Evolutionary conservation across 2,113 vertebrate genomes (phyloP), one percentile per base, ranked within the genome.

Genomic region (Antigone vipio): DNA sequence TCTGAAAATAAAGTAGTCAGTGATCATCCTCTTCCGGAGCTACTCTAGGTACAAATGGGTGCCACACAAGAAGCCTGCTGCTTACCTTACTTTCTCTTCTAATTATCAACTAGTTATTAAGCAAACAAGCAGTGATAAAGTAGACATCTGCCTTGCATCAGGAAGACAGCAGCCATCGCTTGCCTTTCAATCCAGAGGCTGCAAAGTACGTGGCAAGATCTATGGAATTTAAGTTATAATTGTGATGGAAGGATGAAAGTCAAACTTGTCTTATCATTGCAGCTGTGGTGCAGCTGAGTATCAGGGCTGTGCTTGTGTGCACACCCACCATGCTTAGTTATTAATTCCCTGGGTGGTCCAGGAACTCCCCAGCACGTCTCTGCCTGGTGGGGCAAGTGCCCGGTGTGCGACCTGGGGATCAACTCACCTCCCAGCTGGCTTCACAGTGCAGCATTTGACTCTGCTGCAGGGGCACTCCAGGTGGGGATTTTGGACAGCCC

Each of bases 241-340:
- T 84, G 27, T 49, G 55, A 88, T 45, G 49, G 2, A 66, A 77
- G 27, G 20, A 49, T 73, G 59, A 60, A 92, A 71, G 32, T 73
- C 26, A 87, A 69, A 9, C 5, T 68, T 68, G 19, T 24, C 40
- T 84, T 47, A 13, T 0, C 22, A 29, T 30, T 68, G n/a, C n/a
- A 59, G 58, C 26, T 66, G 52, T 23, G 24, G n/a, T 34, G 35
- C 22, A 87, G 58, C 20, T 2, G 0, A 63, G 24, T 13, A 56
- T 5, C 0, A 0, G 30, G 12, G 24, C 20, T 40, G 32, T 35
- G 64, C 20, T 23, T 60, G 50, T 10, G 15, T 3, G 3, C 26
- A 85, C 20, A 58, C 8, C 26, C 50, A 56, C 13, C 0, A 0
- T 1, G 1, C n/a, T 58, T 45, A 44, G 35, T 32, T 52, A 23